Percentiles rank a stretch among this genome's conserved stretches.
Conservation (phyloP, 1,140 invertebrate genomes). For the Aphelenchoides fujianensis region DNA sequence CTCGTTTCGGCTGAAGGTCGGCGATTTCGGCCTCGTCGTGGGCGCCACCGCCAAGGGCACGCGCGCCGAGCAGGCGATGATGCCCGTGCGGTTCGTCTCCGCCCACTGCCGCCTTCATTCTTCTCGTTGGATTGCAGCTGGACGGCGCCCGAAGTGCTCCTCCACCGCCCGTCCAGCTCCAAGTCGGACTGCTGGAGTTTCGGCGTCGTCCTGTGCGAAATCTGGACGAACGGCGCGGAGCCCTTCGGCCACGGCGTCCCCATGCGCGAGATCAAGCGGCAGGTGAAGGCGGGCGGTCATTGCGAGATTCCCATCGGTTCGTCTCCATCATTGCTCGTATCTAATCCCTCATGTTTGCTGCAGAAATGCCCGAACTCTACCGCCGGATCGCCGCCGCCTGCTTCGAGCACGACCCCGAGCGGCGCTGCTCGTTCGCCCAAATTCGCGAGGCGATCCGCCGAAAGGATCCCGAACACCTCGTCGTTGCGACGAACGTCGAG, state of each 20-base stretch:
- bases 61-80: too few relatives aligned
- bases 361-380: constrained; percentile 14
- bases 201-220: constrained; percentile 87
- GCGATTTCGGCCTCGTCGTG: constrained; percentile 85
- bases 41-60: too few relatives aligned
- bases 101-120: neutral
- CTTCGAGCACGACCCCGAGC: neutral
- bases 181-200: constrained; percentile 98
- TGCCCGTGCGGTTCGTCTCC: too few relatives aligned
- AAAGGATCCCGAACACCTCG: neutral
- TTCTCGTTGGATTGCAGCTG: constrained; percentile 80
- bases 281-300: too few relatives aligned
- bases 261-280: too few relatives aligned
- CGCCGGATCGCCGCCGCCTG: neutral
- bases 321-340: too few relatives aligned
- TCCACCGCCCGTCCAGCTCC: constrained; percentile 85
- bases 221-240: constrained; percentile 85
- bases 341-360: too few relatives aligned
- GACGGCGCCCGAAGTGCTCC: constrained; percentile 90
- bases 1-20: constrained; percentile 75
- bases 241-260: too few relatives aligned
- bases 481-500: neutral
- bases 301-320: too few relatives aligned
- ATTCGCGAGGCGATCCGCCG: neutral
- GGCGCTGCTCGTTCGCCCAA: neutral